A percentile compares a stretch with the other conserved stretches of the same genome.
Evolutionary conservation across 2,797 vertebrate genomes (phyloP).

Genomic region (Brotula barbata): DNA sequence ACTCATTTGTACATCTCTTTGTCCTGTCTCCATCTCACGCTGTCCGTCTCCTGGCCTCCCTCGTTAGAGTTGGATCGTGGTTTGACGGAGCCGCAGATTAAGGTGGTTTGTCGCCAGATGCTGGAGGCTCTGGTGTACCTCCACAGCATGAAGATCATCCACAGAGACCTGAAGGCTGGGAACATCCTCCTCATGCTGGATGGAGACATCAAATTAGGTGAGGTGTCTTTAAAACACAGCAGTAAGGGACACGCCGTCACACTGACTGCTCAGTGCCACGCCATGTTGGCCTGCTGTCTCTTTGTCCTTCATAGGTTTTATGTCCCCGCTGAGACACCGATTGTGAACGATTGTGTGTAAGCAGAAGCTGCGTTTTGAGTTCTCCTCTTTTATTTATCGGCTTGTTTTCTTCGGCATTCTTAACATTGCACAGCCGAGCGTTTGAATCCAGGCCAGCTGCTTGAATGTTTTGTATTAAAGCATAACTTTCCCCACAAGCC

Average conservation of each 20-base stretch:
- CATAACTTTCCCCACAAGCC: slow-evolving; percentile 9
- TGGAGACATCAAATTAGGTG: slow-evolving; percentile 94
- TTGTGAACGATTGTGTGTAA: slow-evolving; percentile 17
- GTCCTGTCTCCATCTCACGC: not conserved
- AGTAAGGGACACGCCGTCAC: too few relatives aligned
- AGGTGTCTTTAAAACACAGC: slow-evolving; percentile 47
- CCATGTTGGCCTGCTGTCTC: slow-evolving; percentile 16
- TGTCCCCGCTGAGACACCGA: slow-evolving; percentile 17
- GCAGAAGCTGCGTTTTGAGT: slow-evolving; percentile 50
- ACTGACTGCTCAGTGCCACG: too few relatives aligned
- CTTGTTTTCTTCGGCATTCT: slow-evolving; percentile 55
- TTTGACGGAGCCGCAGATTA: slow-evolving; percentile 92
- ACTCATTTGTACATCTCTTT: slow-evolving; percentile 7
- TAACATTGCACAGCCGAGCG: slow-evolving; percentile 43
- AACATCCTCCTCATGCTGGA: slow-evolving; percentile 94
- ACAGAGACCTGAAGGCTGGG: slow-evolving; percentile 96
- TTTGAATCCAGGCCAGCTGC: slow-evolving; percentile 21
- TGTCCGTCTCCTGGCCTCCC: not conserved
- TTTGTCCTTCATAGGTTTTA: slow-evolving; percentile 22
- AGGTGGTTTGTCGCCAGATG: slow-evolving; percentile 93
- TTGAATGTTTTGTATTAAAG: slow-evolving; percentile 33
- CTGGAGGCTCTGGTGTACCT: slow-evolving; percentile 91
- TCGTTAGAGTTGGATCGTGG: slow-evolving; percentile 90
- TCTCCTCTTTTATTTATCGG: slow-evolving; percentile 45
- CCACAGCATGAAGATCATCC: slow-evolving; percentile 94